phyloP scores from a whole-genome alignment of 2,797 vertebrate species.

The Lepus townsendii region DNA sequence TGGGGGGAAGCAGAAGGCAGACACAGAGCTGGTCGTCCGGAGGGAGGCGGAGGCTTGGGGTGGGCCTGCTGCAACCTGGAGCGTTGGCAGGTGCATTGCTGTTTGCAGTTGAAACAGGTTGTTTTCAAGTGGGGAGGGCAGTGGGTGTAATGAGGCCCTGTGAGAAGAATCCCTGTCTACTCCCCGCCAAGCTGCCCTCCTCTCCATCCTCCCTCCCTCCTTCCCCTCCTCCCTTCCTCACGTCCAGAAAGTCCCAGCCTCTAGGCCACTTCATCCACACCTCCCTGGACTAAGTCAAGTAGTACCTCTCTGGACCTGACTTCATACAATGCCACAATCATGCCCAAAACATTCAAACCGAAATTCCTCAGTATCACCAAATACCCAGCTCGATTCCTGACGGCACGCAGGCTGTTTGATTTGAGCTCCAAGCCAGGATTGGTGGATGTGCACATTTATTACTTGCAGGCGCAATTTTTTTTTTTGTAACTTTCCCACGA shows the following conservation, averaged over 20 bases:
- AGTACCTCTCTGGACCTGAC: neutral
- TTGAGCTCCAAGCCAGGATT: constrained; percentile 16
- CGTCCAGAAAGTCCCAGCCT: neutral
- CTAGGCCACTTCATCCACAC: neutral
- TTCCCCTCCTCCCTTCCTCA: neutral
- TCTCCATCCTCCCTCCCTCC: neutral
- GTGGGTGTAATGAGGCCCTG: neutral
- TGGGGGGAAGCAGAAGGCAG: too few relatives aligned
- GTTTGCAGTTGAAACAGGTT: neutral
- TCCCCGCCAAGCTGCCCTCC: neutral
- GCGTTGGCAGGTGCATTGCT: neutral
- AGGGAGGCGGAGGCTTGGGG: neutral
- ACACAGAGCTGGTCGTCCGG: neutral
- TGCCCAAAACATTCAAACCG: neutral
- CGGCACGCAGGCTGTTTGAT: neutral
- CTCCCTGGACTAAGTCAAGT: neutral
- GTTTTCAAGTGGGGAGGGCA: neutral
- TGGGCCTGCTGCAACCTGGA: neutral
- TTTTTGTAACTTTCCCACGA: neutral
- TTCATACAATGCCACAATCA: neutral
- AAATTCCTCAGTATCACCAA: neutral
- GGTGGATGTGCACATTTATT: neutral
- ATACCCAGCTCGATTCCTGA: neutral
- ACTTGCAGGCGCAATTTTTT: neutral
- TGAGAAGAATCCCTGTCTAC: neutral